Percentiles rank a stretch among this genome's conserved stretches.
Conservation (phyloP, 2,888 invertebrate genomes). For the Eilema griseolum region DNA sequence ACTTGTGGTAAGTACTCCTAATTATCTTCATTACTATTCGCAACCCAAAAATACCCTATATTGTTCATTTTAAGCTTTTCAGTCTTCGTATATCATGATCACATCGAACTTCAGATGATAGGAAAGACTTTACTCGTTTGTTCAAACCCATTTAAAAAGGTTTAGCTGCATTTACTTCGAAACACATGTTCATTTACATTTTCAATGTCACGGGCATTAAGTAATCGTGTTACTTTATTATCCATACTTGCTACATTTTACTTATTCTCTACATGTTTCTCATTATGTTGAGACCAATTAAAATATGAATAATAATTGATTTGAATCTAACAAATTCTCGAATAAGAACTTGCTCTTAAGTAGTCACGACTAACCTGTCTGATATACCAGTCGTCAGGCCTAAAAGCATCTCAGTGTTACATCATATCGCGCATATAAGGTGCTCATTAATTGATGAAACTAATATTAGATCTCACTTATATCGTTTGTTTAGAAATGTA, state of each 20-base stretch:
- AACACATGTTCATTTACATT: not conserved
- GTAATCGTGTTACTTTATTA: too few relatives aligned
- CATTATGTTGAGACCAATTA: conserved; percentile 19
- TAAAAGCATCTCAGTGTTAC: conserved; percentile 77
- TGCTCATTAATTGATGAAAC: conserved; percentile 54
- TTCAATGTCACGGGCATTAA: conserved; percentile 1
- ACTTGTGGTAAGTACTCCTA: conserved; percentile 92
- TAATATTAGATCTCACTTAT: conserved; percentile 51
- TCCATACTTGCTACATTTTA: not conserved
- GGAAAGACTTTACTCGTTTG: not conserved
- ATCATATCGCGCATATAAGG: conserved; percentile 66
- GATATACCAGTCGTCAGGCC: conserved; percentile 80
- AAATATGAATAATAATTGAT: conserved; percentile 60
- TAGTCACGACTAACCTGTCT: conserved; percentile 73
- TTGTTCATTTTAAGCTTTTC: not conserved
- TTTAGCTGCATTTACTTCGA: not conserved
- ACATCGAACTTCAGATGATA: not conserved
- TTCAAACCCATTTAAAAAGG: not conserved
- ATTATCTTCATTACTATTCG: not conserved
- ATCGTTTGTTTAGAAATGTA: conserved; percentile 11
- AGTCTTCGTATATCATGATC: not conserved
- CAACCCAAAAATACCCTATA: not conserved
- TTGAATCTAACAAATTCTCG: conserved; percentile 59
- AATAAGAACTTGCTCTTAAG: conserved; percentile 62
- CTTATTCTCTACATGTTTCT: not conserved